These are phyloP conservation scores for Tenthredo livida DNA, from an alignment of 2,888 invertebrate genomes.

Conservation along the genomic window DNA sequence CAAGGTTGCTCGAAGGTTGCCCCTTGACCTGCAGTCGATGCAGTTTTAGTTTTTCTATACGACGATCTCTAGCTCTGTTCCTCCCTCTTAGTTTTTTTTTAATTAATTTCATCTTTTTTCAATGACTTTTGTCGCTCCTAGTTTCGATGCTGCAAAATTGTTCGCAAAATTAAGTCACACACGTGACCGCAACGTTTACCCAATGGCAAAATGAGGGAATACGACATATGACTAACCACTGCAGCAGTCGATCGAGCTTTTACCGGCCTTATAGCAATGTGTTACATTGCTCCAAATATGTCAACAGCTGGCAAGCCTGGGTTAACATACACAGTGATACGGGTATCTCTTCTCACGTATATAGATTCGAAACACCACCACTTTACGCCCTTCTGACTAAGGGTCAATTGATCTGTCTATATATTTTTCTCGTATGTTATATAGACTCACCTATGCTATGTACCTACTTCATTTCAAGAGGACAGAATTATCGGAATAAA, in stretches of 20 bases:
- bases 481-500: not conserved
- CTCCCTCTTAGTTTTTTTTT: not conserved
- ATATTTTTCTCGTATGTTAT: not conserved
- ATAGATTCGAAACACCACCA: conserved; percentile 22
- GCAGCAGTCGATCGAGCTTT: not conserved
- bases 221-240: conserved; percentile 22
- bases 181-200: not conserved
- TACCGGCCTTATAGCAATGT: not conserved
- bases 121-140: no score
- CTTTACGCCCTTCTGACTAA: conserved; percentile 2
- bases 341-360: conserved; percentile 9
- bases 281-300: conserved; percentile 23
- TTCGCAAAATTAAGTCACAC: not conserved
- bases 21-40: conserved; percentile 41
- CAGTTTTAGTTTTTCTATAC: conserved; percentile 7
- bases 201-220: not conserved
- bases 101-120: no score
- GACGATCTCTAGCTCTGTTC: not conserved
- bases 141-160: not conserved
- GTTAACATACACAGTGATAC: not conserved
- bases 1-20: conserved; percentile 40
- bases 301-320: conserved; percentile 38
- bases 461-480: not conserved
- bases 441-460: not conserved
- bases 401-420: conserved; percentile 36